These are phyloP conservation scores for Stenurella melanura DNA, from an alignment of 2,888 invertebrate species.

Conservation along the genomic window DNA sequence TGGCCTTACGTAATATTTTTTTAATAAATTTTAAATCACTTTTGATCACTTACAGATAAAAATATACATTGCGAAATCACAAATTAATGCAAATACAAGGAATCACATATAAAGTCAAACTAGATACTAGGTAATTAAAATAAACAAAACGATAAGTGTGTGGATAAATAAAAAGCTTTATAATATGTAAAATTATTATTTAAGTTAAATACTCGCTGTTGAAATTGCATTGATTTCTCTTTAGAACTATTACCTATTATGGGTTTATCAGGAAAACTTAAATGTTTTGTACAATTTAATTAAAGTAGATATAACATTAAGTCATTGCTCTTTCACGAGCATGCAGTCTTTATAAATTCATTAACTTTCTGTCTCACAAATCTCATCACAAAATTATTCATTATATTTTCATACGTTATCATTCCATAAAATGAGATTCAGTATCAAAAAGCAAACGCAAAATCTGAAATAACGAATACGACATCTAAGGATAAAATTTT, in stretches of 20 bases:
- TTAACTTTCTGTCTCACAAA: constrained; percentile 47
- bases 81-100: constrained; percentile 50
- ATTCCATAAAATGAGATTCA: constrained; percentile 46
- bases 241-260: constrained; percentile 33
- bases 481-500: constrained; percentile 15
- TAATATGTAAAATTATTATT: constrained; percentile 40
- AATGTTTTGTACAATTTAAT: constrained; percentile 36
- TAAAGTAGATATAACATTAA: constrained; percentile 45
- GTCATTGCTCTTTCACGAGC: constrained; percentile 48
- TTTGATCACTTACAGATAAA: constrained; percentile 55
- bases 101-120: constrained; percentile 51
- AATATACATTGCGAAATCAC: constrained; percentile 49
- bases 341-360: constrained; percentile 49
- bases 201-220: constrained; percentile 36
- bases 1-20: constrained; percentile 55
- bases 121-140: constrained; percentile 42
- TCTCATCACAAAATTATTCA: constrained; percentile 37
- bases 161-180: constrained; percentile 47
- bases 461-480: not conserved
- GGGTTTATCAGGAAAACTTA: constrained; percentile 18
- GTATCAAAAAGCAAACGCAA: constrained; percentile 22
- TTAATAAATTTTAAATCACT: constrained; percentile 59
- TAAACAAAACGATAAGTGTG: constrained; percentile 43
- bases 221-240: constrained; percentile 46
- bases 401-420: not conserved